Base-by-base conservation (phyloP, 2,888 invertebrate genomes). In the Geotrupes spiniger region DNA sequence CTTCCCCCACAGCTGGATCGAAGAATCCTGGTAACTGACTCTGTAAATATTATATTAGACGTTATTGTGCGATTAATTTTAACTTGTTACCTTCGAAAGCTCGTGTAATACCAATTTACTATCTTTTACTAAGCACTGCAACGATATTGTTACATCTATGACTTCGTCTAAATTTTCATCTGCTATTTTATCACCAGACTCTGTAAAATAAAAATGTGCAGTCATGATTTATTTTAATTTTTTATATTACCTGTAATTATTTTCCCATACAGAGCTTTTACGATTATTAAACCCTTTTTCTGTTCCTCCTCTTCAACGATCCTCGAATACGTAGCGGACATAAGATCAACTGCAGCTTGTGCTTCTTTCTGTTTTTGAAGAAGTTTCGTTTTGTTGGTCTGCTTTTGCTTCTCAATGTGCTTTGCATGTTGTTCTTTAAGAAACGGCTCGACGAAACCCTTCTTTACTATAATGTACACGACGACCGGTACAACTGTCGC, bases 21-120 rank as follows among this genome's bases (percentile, higher is more conserved):
- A 89, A 98, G 75, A 98, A 98, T 21, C 98, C 98, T 8, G 97
- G 92, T 54, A 98, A 74, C 68, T 94, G 92, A 69, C 90, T 87
- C 96, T 97, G 74, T 16, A 81, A 80, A 60, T 52, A 50, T 55
- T 38, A 57, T 53, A 47, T 47, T 45, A 29, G 17, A 11, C 8
- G 10, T 31, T 16, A 15, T 5, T 5, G 10, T 3, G 2, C 5
- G 4, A 44, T 37, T 36, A 16, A 50, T 33, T 21, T n/a, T 14
- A 21, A 21, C 12, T 8, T 1, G n/a, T 60, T 73, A 94, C 94
- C 85, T 96, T 95, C 44, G 89, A 84, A 42, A 88, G 83, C 59
- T 89, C 88, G 53, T 92, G 85, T 37, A 97, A 77, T 52, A 88
- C 81, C 42, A 98, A 78, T 67, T 86, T 84, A n/a, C 95, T 90